Percentiles rank a stretch among this genome's conserved stretches.
Evolutionary conservation across 2,888 invertebrate species (phyloP).

Genomic region (Homarus gammarus): DNA sequence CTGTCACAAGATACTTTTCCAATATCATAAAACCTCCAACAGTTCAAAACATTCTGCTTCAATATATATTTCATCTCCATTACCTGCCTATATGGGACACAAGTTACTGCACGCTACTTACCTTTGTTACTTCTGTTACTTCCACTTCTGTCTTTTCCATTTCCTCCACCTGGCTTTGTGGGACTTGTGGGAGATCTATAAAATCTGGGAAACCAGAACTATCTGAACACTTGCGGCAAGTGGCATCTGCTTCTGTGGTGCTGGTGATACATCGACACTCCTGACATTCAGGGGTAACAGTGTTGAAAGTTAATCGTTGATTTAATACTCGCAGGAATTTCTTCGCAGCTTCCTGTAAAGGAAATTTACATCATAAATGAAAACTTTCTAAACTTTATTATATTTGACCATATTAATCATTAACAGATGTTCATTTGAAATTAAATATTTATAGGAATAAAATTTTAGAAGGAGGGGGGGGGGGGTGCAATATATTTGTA

Average conservation of each 20-base stretch:
- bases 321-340: slow-evolving; percentile 54
- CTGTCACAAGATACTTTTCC: too few relatives aligned
- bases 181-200: background rate
- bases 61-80: too few relatives aligned
- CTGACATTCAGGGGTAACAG: slow-evolving; percentile 40
- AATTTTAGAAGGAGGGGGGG: too few relatives aligned
- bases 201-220: background rate
- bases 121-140: too few relatives aligned
- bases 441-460: too few relatives aligned
- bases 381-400: background rate
- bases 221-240: slow-evolving; percentile 45
- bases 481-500: too few relatives aligned
- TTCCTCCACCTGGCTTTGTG: background rate
- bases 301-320: slow-evolving; percentile 25
- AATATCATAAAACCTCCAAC: too few relatives aligned
- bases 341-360: slow-evolving; percentile 33
- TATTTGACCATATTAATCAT: background rate
- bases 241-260: slow-evolving; percentile 1
- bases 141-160: too few relatives aligned
- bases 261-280: slow-evolving; percentile 36
- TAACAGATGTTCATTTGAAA: too few relatives aligned
- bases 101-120: too few relatives aligned
- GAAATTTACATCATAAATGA: background rate
- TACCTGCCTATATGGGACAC: too few relatives aligned
- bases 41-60: too few relatives aligned